Evolutionary conservation across 2,888 invertebrate genomes (phyloP).

Genomic region (Macroteleia sp.): DNA sequence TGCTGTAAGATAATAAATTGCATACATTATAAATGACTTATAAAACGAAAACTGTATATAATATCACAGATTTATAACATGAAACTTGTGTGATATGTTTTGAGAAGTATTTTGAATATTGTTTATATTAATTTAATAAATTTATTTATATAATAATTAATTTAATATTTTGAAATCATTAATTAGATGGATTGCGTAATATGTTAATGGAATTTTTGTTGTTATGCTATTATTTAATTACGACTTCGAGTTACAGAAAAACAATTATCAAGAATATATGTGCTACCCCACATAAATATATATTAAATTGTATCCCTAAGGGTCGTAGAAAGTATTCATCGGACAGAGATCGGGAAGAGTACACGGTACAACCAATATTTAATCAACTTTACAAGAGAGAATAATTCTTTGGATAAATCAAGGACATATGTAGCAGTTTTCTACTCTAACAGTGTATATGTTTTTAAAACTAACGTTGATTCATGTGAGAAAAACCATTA

Average conservation of each 20-base stretch:
- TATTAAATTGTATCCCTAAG: constrained; percentile 75
- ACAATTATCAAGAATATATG: constrained; percentile 44
- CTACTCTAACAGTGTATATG: constrained; percentile 66
- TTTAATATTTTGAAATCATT: no score
- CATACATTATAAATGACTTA: no score
- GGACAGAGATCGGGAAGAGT: constrained; percentile 46
- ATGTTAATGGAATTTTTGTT: no score
- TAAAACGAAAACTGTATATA: no score
- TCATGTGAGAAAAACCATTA: no score
- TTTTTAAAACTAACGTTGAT: constrained; percentile 49
- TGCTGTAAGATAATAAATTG: no score
- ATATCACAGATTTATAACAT: no score
- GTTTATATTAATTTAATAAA: no score
- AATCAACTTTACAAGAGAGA: constrained; percentile 82
- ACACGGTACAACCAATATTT: constrained; percentile 77
- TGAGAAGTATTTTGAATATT: no score
- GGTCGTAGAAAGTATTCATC: constrained; percentile 60
- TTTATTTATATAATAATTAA: no score
- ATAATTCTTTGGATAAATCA: constrained; percentile 82
- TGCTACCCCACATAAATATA: constrained; percentile 43
- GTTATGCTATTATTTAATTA: constrained; percentile 28
- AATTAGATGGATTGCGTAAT: no score
- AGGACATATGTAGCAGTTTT: constrained; percentile 80
- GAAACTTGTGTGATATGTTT: no score
- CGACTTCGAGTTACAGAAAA: constrained; percentile 40